Percentiles rank a stretch among this genome's conserved stretches.
Conservation (phyloP, 2,888 invertebrate genomes). For the Brenthis ino region DNA sequence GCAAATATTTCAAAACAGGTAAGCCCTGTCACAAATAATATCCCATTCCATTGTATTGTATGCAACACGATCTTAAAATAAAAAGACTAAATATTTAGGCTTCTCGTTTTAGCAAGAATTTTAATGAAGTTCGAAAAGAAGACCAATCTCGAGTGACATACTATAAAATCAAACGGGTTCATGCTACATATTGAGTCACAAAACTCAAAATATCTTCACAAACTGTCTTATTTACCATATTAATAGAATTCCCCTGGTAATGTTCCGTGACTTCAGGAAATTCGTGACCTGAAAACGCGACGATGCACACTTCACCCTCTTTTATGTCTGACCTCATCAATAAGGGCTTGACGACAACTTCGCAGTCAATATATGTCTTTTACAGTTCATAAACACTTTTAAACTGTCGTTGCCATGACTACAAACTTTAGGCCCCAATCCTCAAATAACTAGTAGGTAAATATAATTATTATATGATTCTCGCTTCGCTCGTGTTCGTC, state of each 20-base stretch:
- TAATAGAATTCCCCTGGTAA: not conserved
- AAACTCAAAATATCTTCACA: too few relatives aligned
- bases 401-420: slow-evolving; percentile 2
- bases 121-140: too few relatives aligned
- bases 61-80: not conserved
- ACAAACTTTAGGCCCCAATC: not conserved
- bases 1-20: slow-evolving; percentile 23
- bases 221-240: not conserved
- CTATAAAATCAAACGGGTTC: too few relatives aligned
- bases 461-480: too few relatives aligned
- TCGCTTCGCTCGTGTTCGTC: too few relatives aligned
- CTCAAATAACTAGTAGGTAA: too few relatives aligned
- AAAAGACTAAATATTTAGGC: slow-evolving; percentile 10
- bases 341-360: slow-evolving; percentile 14
- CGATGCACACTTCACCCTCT: slow-evolving; percentile 54
- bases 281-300: slow-evolving; percentile 65
- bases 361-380: slow-evolving; percentile 6
- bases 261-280: slow-evolving; percentile 29
- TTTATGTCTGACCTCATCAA: slow-evolving; percentile 30
- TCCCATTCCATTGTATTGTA: not conserved
- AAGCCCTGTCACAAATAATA: slow-evolving; percentile 3
- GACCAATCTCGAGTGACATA: too few relatives aligned
- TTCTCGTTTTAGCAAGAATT: too few relatives aligned
- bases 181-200: too few relatives aligned
- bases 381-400: slow-evolving; percentile 18